Conservation (phyloP, 2,113 vertebrate species). For the Rhynchomys soricoides region DNA sequence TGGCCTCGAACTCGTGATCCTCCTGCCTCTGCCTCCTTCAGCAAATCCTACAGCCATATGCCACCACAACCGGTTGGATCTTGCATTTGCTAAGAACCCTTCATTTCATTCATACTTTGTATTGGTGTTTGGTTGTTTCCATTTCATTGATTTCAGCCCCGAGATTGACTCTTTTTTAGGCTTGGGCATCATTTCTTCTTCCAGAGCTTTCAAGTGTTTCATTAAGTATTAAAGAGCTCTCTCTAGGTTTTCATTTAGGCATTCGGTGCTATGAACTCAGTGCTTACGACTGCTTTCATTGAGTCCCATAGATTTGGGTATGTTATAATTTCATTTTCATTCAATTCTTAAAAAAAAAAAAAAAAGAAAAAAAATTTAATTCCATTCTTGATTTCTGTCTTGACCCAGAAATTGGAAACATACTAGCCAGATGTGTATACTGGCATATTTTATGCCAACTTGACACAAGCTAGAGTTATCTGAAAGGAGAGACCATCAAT, state of each 20-base stretch:
- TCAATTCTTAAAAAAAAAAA: not conserved
- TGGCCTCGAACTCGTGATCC: too few species aligned
- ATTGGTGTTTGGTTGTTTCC: not conserved
- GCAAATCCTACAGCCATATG: too few species aligned
- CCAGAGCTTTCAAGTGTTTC: not conserved
- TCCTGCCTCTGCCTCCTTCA: too few species aligned
- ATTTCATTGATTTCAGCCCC: not conserved
- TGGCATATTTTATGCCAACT: not conserved
- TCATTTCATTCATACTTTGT: not conserved
- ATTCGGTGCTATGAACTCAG: not conserved
- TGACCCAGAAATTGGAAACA: not conserved
- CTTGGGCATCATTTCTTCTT: not conserved
- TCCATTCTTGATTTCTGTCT: not conserved
- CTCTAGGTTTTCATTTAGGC: not conserved
- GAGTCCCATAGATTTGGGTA: not conserved
- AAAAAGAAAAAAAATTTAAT: not conserved
- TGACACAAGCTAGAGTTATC: not conserved
- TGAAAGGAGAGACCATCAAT: not conserved
- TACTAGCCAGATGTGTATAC: not conserved
- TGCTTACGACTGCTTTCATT: not conserved
- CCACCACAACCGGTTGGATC: too few species aligned
- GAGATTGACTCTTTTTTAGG: not conserved
- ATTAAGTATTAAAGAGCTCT: not conserved
- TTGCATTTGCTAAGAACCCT: not conserved
- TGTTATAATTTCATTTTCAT: not conserved